Evolutionary conservation across 2,888 invertebrate species (phyloP).

Genomic region (Eurytoma californica): DNA sequence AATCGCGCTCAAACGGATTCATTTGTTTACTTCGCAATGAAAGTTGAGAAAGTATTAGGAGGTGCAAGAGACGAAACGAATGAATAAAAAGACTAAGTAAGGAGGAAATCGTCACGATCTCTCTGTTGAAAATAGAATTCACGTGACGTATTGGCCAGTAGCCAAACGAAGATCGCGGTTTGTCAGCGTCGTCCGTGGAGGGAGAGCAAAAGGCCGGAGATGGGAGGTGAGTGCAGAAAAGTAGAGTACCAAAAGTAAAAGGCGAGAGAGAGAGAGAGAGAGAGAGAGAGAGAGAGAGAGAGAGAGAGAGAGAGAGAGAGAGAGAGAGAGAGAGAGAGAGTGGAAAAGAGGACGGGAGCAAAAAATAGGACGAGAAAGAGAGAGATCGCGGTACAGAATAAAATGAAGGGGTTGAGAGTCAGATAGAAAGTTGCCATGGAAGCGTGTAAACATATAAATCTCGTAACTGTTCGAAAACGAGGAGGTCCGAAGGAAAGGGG

Average conservation of each 20-base stretch:
- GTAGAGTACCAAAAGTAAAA: conserved; percentile 3
- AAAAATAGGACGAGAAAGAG: conserved; percentile 36
- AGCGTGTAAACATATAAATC: conserved; percentile 74
- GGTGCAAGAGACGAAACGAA: conserved; percentile 33
- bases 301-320: too few relatives aligned
- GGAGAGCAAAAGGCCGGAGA: conserved; percentile 37
- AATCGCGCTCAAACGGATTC: too few relatives aligned
- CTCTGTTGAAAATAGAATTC: conserved; percentile 69
- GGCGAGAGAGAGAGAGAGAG: conserved; percentile 40
- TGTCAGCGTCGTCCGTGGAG: conserved; percentile 55
- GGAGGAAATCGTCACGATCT: conserved; percentile 66
- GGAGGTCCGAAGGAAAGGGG: background rate
- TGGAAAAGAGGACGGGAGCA: conserved; percentile 53
- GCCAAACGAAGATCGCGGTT: conserved; percentile 67
- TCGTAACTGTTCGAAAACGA: conserved; percentile 56
- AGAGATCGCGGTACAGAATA: conserved; percentile 63
- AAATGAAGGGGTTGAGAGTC: conserved; percentile 65
- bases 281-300: conserved; percentile 13
- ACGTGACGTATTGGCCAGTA: conserved; percentile 65
- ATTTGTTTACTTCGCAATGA: too few relatives aligned
- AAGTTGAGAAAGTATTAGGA: background rate
- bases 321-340: conserved; percentile 15
- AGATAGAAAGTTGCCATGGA: conserved; percentile 71
- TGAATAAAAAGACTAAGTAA: conserved; percentile 48
- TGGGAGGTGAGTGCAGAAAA: conserved; percentile 10